Evolutionary conservation across 2,888 invertebrate species (phyloP).

Genomic region (Chironomus tentans): DNA sequence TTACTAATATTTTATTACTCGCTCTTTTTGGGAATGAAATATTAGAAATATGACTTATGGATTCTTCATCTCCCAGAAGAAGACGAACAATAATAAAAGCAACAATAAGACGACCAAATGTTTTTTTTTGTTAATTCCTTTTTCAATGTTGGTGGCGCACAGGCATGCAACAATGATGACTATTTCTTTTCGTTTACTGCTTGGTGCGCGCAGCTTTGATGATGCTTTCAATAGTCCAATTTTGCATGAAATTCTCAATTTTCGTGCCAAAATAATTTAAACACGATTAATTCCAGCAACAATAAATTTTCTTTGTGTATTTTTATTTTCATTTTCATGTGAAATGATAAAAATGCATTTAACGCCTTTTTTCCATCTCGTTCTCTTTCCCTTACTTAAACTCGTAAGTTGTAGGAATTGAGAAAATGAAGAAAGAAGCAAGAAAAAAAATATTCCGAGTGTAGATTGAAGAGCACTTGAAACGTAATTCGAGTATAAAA

Average conservation of each 20-base stretch:
- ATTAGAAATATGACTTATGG: not conserved
- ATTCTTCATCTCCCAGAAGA: not conserved
- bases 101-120: no score
- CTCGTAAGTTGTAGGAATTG: not conserved
- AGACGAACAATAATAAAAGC: no score
- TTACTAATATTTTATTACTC: no score
- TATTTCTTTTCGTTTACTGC: not conserved
- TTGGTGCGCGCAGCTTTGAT: not conserved
- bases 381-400: not conserved
- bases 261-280: not conserved
- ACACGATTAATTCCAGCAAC: not conserved
- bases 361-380: not conserved
- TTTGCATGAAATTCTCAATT: not conserved
- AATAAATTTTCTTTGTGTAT: not conserved
- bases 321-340: no score
- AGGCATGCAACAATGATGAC: not conserved
- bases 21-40: not conserved
- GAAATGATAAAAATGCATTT: slow-evolving; percentile 3
- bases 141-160: not conserved
- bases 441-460: not conserved
- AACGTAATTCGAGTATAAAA: slow-evolving; percentile 15
- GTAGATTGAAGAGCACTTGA: slow-evolving; percentile 14
- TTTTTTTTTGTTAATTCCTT: not conserved
- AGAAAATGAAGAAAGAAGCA: not conserved
- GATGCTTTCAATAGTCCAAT: not conserved